phyloP scores from a whole-genome alignment of 2,888 invertebrate species.

The Silvanus unidentatus region DNA sequence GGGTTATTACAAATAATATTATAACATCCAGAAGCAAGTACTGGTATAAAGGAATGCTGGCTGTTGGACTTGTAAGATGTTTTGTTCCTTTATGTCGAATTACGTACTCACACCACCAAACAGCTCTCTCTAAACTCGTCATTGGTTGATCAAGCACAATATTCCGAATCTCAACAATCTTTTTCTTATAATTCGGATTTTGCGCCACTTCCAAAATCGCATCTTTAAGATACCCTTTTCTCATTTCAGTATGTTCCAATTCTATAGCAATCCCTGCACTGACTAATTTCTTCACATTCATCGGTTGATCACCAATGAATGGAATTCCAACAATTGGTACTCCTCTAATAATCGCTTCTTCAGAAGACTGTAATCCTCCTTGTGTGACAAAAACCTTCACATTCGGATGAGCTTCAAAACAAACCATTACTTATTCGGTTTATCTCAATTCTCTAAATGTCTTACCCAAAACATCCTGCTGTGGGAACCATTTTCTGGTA shows the following conservation, averaged over 20 bases:
- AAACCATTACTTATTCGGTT: no score
- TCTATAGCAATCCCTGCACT: slow-evolving; percentile 23
- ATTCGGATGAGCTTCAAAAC: slow-evolving; percentile 41
- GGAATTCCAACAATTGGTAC: slow-evolving; percentile 34
- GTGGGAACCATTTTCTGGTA: not conserved
- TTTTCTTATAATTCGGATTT: slow-evolving; percentile 22
- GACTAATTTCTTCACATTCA: slow-evolving; percentile 27
- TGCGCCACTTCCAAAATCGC: slow-evolving; percentile 28
- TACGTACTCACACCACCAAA: slow-evolving; percentile 34
- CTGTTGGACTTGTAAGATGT: slow-evolving; percentile 46
- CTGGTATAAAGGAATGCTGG: slow-evolving; percentile 42
- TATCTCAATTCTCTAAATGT: no score
- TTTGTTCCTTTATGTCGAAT: slow-evolving; percentile 41
- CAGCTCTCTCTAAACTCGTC: slow-evolving; percentile 26
- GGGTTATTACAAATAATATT: slow-evolving; percentile 2
- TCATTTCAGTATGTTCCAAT: slow-evolving; percentile 27
- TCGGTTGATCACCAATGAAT: slow-evolving; percentile 34
- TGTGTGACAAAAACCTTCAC: slow-evolving; percentile 33
- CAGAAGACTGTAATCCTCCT: slow-evolving; percentile 32
- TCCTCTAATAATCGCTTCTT: slow-evolving; percentile 30
- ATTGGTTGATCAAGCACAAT: slow-evolving; percentile 22
- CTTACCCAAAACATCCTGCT: slow-evolving; percentile 20
- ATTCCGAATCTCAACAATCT: slow-evolving; percentile 1
- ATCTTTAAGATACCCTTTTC: slow-evolving; percentile 25
- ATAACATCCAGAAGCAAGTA: slow-evolving; percentile 46